Evolutionary conservation across 1,140 invertebrate species (phyloP).

Genomic region (Hyphantria cunea): DNA sequence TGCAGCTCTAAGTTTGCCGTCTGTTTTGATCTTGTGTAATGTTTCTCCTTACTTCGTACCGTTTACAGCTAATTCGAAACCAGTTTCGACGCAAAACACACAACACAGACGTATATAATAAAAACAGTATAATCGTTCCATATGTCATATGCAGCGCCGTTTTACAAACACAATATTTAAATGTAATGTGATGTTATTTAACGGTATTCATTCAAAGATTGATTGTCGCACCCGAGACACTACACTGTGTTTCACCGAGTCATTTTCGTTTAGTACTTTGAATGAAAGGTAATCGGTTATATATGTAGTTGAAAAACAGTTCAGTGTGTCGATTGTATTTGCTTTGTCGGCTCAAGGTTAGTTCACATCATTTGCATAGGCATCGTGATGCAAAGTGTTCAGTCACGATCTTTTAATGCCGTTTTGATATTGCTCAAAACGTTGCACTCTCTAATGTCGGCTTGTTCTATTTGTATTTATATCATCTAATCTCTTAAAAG

Average conservation of each 20-base stretch:
- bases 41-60: too few relatives aligned
- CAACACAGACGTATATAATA: conserved; percentile 1
- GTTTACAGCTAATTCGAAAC: conserved; percentile 6
- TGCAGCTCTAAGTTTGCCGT: too few relatives aligned
- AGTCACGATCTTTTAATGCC: conserved; percentile 59
- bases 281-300: not conserved
- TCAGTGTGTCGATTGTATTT: conserved; percentile 13
- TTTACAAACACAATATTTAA: conserved; percentile 48
- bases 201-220: conserved; percentile 46
- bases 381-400: conserved; percentile 42
- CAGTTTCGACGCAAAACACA: conserved; percentile 8
- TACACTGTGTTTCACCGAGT: conserved; percentile 24
- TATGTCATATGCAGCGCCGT: conserved; percentile 36
- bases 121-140: conserved; percentile 32
- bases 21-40: too few relatives aligned
- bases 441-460: conserved; percentile 43
- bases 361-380: conserved; percentile 54
- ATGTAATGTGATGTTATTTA: conserved; percentile 48
- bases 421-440: conserved; percentile 44
- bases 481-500: not conserved
- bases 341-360: conserved; percentile 54
- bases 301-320: conserved; percentile 29
- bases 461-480: not conserved
- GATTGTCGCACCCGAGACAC: conserved; percentile 22
- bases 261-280: not conserved